Evolutionary conservation across 2,797 vertebrate species (phyloP), one percentile per base, ranked within the genome.

Genomic region (Phataginus tetradactyla): DNA sequence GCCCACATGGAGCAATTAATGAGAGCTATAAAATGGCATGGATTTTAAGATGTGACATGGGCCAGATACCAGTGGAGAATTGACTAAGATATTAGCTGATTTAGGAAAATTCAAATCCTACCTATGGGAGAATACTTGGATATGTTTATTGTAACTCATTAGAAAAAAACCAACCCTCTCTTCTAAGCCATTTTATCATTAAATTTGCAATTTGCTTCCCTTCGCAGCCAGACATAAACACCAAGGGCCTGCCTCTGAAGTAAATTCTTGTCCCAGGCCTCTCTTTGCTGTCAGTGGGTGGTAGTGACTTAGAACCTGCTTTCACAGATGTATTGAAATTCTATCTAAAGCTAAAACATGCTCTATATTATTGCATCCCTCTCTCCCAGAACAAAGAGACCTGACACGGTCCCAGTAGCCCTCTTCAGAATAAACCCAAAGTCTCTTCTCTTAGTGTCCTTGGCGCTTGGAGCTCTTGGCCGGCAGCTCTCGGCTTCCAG

Each of bases 21-120:
- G 86, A 39, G 83, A 74, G 92, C 37, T 18, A 95, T 6, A 68
- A 92, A 42, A 18, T 37, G 8, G 4, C 64, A 25, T 86, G 51
- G 93, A 85, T 92, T 93, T 90, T 87, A 81, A 66, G 68, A 68
- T 71, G 89, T 84, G 93, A 79, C 92, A 49, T 0, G 17, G 59
- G 21, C 69, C 91, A 74, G 83, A 77, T 25, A 79, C 53, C 59
- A 91, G 55, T 1, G 42, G 74, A 64, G 20, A 77, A 59, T 27
- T 78, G 86, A 95, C 10, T 55, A 94, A 93, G 63, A 84, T 93
- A 95, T 90, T 64, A 64, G 90, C n/a, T 86, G 81, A 96, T 80
- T 91, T 94, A 94, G 96, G 55, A 96, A 96, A 95, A 95, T 80
- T 75, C 90, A 89, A 88, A 90, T 81, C 86, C 74, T 90, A 59